These are phyloP conservation scores for Elegia similella DNA, from an alignment of 2,888 invertebrate species.

Conservation along the genomic window DNA sequence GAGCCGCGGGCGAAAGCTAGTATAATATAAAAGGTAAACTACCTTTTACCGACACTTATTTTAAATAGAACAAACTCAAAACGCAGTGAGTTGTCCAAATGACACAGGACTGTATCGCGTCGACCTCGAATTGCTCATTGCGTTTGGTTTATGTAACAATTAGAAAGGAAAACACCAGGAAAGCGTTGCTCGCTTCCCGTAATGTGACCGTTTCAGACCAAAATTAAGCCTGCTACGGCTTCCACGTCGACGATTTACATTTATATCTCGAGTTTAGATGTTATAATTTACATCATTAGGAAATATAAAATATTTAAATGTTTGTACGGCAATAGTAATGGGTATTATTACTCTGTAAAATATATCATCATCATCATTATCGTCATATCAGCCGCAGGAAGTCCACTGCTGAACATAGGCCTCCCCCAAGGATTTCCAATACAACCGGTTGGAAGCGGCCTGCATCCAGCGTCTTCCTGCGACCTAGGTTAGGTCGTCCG, in stretches of 20 bases:
- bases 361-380: no score
- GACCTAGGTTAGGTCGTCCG: no score
- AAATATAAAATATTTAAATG: no score
- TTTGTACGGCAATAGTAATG: no score
- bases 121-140: conserved; percentile 45
- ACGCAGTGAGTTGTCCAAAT: conserved; percentile 4
- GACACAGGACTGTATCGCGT: conserved; percentile 5
- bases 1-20: no score
- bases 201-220: conserved; percentile 54
- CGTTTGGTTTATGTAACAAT: conserved; percentile 71
- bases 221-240: conserved; percentile 49
- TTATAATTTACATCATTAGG: conserved; percentile 5
- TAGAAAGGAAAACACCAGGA: conserved; percentile 55
- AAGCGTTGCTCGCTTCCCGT: conserved; percentile 50
- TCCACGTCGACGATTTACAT: conserved; percentile 40
- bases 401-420: no score
- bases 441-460: no score
- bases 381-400: no score
- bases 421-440: no score
- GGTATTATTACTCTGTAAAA: no score
- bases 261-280: conserved; percentile 33
- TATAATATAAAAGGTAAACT: no score
- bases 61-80: neutral
- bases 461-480: no score
- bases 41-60: neutral